Percentiles rank a stretch among this genome's conserved stretches.
Conservation (phyloP, 2,888 invertebrate species). For the Adela reaumurella region DNA sequence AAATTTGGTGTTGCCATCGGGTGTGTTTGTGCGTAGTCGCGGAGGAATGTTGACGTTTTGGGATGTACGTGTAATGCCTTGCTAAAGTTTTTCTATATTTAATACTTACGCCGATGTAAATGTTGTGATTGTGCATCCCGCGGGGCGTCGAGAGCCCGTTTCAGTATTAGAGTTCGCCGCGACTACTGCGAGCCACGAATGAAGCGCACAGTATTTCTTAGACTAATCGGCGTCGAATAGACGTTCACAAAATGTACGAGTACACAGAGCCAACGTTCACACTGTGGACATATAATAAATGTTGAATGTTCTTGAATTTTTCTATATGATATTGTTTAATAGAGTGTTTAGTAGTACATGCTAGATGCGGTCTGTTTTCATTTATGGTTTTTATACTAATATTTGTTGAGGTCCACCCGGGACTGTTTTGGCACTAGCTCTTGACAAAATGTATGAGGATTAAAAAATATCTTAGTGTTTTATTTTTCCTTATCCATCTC, state of each 20-base stretch:
- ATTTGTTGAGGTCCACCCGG: conserved; percentile 18
- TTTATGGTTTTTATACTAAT: conserved; percentile 43
- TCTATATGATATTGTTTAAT: conserved; percentile 25
- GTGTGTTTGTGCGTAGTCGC: not conserved
- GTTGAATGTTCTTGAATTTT: conserved; percentile 35
- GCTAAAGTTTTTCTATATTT: not conserved
- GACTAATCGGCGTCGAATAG: too few relatives aligned
- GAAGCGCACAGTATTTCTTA: not conserved
- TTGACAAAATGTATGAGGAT: not conserved
- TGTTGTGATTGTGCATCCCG: not conserved
- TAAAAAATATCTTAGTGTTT: not conserved
- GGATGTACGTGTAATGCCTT: not conserved
- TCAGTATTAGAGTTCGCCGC: too few relatives aligned
- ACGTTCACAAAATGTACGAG: too few relatives aligned
- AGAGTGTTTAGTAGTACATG: conserved; percentile 46
- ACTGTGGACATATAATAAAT: conserved; percentile 38
- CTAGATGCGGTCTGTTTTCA: conserved; percentile 50
- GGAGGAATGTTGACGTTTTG: not conserved
- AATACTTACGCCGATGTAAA: not conserved
- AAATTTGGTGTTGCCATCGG: not conserved
- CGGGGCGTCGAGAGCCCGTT: too few relatives aligned
- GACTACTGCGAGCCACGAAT: too few relatives aligned
- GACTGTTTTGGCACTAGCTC: not conserved
- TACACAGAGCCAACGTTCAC: too few relatives aligned
- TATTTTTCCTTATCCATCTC: not conserved